A percentile compares a stretch with the other conserved stretches of the same genome.
Evolutionary conservation across 2,888 invertebrate genomes (phyloP).

Genomic region (Rapana venosa): DNA sequence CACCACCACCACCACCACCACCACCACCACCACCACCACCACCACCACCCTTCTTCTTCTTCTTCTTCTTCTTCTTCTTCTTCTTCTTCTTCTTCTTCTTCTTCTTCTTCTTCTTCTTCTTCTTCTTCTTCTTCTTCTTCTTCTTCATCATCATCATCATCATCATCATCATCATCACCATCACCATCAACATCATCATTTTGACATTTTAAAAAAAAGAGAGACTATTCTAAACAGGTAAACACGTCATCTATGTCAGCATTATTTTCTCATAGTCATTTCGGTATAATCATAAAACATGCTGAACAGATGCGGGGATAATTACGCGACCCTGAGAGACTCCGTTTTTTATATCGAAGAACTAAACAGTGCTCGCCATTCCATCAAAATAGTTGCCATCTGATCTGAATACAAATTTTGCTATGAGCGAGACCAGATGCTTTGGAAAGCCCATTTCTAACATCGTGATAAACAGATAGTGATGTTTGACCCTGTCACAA

Average conservation of each 20-base stretch:
- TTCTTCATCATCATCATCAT: not conserved
- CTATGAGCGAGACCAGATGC: too few species aligned
- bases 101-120: not conserved
- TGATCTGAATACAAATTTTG: too few species aligned
- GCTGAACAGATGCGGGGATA: not conserved
- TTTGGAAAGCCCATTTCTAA: too few species aligned
- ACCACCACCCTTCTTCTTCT: not conserved
- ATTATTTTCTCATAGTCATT: not conserved
- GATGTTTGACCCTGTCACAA: too few species aligned
- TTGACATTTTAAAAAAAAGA: not conserved
- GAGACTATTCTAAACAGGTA: not conserved
- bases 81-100: not conserved
- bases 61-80: not conserved
- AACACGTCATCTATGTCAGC: not conserved
- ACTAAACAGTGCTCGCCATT: not conserved
- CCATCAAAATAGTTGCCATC: too few species aligned
- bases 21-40: not conserved
- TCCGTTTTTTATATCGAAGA: too few species aligned
- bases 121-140: not conserved
- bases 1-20: not conserved
- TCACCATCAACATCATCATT: not conserved
- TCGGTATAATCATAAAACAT: too few species aligned
- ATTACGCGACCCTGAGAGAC: too few species aligned
- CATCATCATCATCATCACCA: not conserved
- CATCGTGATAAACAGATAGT: too few species aligned